Percentiles rank a stretch among this genome's conserved stretches.
Evolutionary conservation across 2,113 vertebrate species (phyloP).

Genomic region (Onychostruthus taczanowskii): DNA sequence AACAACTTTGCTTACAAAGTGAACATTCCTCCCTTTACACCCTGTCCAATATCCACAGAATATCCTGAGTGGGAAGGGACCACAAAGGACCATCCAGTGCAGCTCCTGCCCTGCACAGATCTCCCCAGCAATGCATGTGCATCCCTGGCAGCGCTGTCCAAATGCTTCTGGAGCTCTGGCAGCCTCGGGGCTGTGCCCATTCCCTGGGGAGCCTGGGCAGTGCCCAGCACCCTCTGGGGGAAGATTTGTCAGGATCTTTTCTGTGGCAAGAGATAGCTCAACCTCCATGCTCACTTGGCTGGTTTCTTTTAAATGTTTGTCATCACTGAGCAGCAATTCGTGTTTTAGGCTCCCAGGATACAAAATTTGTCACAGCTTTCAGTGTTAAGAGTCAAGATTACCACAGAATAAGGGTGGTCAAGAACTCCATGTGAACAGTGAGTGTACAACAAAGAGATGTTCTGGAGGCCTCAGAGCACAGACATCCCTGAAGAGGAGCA

Average conservation of each 20-base stretch:
- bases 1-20: not conserved
- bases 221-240: not conserved
- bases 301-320: not conserved
- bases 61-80: not conserved
- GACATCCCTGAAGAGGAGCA: not conserved
- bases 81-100: fast-evolving
- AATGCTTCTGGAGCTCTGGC: not conserved
- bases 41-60: not conserved
- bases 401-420: not conserved
- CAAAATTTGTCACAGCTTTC: not conserved
- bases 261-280: not conserved
- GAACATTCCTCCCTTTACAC: not conserved
- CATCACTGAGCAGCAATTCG: not conserved
- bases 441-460: not conserved
- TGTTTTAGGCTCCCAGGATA: not conserved
- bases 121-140: not conserved
- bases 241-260: not conserved
- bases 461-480: not conserved
- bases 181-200: fast-evolving
- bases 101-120: not conserved
- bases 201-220: not conserved
- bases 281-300: fast-evolving
- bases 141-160: fast-evolving
- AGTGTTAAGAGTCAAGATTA: not conserved
- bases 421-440: fast-evolving